phyloP scores from a whole-genome alignment of 1,140 invertebrate genomes.

The Drosophila santomea region DNA sequence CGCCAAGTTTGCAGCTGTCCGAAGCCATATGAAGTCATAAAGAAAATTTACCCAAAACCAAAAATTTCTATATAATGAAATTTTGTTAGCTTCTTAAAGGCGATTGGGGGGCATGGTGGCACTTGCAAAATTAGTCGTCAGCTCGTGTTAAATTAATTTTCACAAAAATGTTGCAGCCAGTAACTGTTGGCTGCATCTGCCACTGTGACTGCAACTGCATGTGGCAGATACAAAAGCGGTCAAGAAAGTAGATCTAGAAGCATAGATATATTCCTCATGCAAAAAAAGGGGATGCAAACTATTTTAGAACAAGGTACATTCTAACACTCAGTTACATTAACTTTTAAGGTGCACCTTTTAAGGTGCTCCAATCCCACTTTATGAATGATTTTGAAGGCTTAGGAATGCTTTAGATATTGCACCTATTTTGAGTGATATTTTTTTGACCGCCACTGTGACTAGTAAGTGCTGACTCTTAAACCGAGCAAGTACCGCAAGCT shows the following conservation, averaged over 20 bases:
- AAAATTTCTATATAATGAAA: constrained; percentile 67
- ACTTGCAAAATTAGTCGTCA: constrained; percentile 75
- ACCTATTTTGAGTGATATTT: not conserved
- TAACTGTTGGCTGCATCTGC: constrained; percentile 44
- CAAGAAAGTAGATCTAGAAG: not conserved
- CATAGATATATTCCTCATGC: not conserved
- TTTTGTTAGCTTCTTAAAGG: constrained; percentile 50
- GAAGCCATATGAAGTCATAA: constrained; percentile 77
- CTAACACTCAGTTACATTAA: too few relatives aligned
- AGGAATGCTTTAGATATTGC: not conserved
- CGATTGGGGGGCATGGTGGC: constrained; percentile 12
- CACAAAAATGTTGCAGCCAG: constrained; percentile 32
- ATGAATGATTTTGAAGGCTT: not conserved
- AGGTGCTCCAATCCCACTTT: not conserved
- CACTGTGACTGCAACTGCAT: constrained; percentile 25
- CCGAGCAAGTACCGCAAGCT: constrained; percentile 76
- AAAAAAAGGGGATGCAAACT: not conserved
- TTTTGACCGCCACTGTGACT: constrained; percentile 10
- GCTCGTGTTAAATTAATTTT: constrained; percentile 76
- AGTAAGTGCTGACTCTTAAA: constrained; percentile 70
- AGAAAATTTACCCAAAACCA: constrained; percentile 59
- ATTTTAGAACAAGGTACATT: not conserved
- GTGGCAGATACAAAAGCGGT: constrained; percentile 19
- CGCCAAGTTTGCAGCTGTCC: constrained; percentile 72
- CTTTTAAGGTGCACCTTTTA: not conserved